Evolutionary conservation across 1,140 invertebrate genomes (phyloP).

Genomic region (Thaumatotibia leucotreta): DNA sequence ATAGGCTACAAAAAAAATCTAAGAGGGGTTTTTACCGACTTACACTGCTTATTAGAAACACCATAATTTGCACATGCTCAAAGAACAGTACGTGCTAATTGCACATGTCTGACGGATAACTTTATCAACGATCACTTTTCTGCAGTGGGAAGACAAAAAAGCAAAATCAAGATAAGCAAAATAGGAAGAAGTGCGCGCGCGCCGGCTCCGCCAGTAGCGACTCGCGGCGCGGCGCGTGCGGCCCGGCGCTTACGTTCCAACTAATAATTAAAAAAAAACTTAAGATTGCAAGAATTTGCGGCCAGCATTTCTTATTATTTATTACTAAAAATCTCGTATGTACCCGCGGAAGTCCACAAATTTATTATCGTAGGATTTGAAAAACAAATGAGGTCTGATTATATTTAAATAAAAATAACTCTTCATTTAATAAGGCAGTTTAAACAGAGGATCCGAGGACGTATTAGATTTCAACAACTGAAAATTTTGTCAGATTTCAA

Average conservation of each 20-base stretch:
- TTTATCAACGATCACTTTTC: conserved; percentile 16
- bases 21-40: too few relatives aligned
- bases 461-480: too few relatives aligned
- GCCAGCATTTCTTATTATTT: neutral
- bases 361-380: too few relatives aligned
- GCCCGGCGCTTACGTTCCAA: conserved; percentile 32
- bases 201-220: conserved; percentile 35
- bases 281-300: neutral
- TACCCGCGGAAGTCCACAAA: too few relatives aligned
- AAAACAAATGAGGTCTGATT: too few relatives aligned
- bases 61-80: neutral
- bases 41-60: neutral
- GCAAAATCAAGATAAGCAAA: conserved; percentile 33
- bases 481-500: too few relatives aligned
- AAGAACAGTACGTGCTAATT: conserved; percentile 25
- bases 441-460: neutral
- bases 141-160: conserved; percentile 24
- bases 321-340: too few relatives aligned
- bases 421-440: neutral
- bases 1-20: too few relatives aligned
- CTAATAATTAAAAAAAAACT: neutral
- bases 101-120: conserved; percentile 22
- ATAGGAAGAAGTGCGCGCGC: conserved; percentile 25
- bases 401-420: neutral
- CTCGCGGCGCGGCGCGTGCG: conserved; percentile 24